phyloP scores from a whole-genome alignment of 2,797 vertebrate genomes.

The Denticeps clupeoides region DNA sequence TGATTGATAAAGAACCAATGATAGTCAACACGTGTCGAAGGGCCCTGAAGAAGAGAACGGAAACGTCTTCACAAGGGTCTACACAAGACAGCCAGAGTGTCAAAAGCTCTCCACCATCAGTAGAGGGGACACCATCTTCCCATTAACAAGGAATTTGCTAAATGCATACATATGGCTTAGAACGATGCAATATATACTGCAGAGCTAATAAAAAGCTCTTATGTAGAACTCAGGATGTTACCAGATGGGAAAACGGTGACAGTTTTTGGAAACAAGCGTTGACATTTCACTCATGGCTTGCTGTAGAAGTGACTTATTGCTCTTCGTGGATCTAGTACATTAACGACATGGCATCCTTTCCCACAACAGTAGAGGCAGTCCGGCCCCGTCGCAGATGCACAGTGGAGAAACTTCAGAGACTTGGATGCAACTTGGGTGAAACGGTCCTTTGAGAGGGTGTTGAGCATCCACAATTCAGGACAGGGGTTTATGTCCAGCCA shows the following conservation, averaged over 20 bases:
- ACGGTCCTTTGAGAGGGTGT: not conserved
- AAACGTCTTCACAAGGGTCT: not conserved
- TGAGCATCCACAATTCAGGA: not conserved
- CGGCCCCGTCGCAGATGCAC: slow-evolving; percentile 31
- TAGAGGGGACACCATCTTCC: not conserved
- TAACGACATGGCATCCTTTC: slow-evolving; percentile 24
- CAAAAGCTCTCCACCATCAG: not conserved
- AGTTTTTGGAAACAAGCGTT: not conserved
- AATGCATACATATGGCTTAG: not conserved
- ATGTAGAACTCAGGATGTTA: too few relatives aligned
- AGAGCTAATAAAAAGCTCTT: too few relatives aligned
- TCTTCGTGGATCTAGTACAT: slow-evolving; percentile 29
- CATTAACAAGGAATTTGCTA: not conserved
- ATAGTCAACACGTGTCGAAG: too few relatives aligned
- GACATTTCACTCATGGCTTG: slow-evolving; percentile 29
- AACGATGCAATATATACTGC: too few relatives aligned
- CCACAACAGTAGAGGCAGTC: slow-evolving; percentile 19
- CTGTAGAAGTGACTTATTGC: slow-evolving; percentile 37
- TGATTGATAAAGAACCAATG: not conserved
- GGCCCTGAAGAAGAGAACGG: not conserved
- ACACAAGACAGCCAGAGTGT: not conserved
- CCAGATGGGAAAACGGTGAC: too few relatives aligned
- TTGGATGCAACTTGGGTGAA: not conserved
- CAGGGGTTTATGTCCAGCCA: slow-evolving; percentile 14
- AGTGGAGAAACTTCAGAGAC: slow-evolving; percentile 25